Base-by-base conservation (phyloP, 2,888 invertebrate species). In the Hydroisotoma schaefferi region DNA sequence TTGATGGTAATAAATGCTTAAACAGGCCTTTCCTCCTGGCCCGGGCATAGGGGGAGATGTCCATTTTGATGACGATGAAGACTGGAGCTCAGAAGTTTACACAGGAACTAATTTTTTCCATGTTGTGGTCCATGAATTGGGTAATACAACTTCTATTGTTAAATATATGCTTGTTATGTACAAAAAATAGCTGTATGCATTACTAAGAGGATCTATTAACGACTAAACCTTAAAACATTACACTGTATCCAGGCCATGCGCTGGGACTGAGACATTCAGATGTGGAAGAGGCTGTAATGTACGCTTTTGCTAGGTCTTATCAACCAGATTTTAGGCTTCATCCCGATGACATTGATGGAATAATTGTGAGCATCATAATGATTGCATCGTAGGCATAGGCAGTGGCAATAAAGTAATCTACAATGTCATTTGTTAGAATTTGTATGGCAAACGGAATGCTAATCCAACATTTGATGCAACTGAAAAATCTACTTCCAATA, bases 331-430 rank as follows among this genome's bases (percentile, higher is more conserved):
- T 97, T 78, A 84, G 84, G 72, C 82, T 99, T 12, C 88, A 94
- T 76, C 82, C 84, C 56, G 98, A 98, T 76, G 95, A 97, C 74
- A 81, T 91, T 29, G 81, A 83, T 74, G 90, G 87, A 58, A 90
- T 93, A 70, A 88, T 89, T 81, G 86, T 85, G 27, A 49, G 29
- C 5, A 18, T 40, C n/a, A 10, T 33, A 10, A 10, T 10, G 33
- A 33, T 10, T 33, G 8, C 15, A 33, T 33, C 15, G 8, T 33
- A 33, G 8, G 15, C 33, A 33, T 15, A 33, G 15, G 8, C 15
- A 33, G 33, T 33, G 8, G 8, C 33, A 33, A 33, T 10, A 33
- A 33, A 33, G 33, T 10, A 10, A 33, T 15, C 33, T 33, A 33
- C 12, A 43, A 20, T 43, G 6, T 53, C 18, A 54, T 23, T 18